These are phyloP conservation scores for Cyanoderma ruficeps DNA, from an alignment of 2,113 vertebrate species.

Conservation along the genomic window DNA sequence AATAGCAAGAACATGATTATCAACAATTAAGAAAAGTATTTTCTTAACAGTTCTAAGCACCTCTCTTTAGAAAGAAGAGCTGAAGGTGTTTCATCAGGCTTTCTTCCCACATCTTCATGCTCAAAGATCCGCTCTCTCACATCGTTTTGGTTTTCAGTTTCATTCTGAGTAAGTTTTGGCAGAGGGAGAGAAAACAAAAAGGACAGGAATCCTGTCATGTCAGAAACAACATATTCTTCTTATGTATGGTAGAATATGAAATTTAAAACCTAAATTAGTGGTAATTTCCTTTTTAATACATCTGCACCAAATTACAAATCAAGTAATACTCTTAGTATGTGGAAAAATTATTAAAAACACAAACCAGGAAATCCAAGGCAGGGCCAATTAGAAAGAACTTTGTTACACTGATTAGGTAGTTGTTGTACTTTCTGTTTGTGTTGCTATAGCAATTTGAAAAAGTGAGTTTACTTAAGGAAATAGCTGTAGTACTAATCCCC, in stretches of 20 bases:
- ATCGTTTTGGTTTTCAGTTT: conserved; percentile 47
- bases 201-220: conserved; percentile 89
- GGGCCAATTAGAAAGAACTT: conserved; percentile 26
- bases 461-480: conserved; percentile 50
- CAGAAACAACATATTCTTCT: conserved; percentile 31
- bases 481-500: neutral
- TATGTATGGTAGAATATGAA: neutral
- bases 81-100: conserved; percentile 56
- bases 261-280: neutral
- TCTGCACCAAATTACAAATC: conserved; percentile 14
- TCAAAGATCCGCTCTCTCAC: conserved; percentile 37
- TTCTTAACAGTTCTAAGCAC: conserved; percentile 65
- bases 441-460: conserved; percentile 81
- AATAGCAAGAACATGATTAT: neutral
- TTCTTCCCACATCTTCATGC: conserved; percentile 54
- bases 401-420: conserved; percentile 31
- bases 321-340: neutral
- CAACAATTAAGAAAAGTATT: neutral
- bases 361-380: conserved; percentile 28
- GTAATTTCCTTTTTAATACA: conserved; percentile 1
- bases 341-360: neutral
- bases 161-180: conserved; percentile 75
- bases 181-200: conserved; percentile 86
- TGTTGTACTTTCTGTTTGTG: conserved; percentile 51
- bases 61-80: conserved; percentile 81